Evolutionary conservation across 2,888 invertebrate genomes (phyloP).

Genomic region (Antitype chi): DNA sequence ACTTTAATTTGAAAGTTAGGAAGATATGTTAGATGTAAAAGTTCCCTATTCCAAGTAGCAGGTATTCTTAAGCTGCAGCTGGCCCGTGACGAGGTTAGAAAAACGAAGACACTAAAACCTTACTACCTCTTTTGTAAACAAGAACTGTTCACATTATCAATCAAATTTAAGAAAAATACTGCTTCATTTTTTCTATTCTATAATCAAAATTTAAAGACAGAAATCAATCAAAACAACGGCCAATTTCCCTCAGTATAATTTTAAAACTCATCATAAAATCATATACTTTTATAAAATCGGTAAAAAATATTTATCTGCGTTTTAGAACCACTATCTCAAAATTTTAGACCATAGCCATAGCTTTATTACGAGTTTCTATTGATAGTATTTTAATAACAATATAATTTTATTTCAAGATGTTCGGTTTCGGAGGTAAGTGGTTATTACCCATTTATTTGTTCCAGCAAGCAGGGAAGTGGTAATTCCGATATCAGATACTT

Average conservation of each 20-base stretch:
- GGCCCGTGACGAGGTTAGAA: neutral
- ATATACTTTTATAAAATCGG: slow-evolving; percentile 55
- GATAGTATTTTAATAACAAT: slow-evolving; percentile 32
- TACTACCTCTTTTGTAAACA: slow-evolving; percentile 8
- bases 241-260: slow-evolving; percentile 56
- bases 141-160: neutral
- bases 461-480: neutral
- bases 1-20: neutral
- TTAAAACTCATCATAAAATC: slow-evolving; percentile 65
- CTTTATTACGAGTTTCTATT: slow-evolving; percentile 27
- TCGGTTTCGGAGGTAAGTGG: slow-evolving; percentile 58
- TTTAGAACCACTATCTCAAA: slow-evolving; percentile 43
- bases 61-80: neutral
- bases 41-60: neutral
- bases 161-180: slow-evolving; percentile 3
- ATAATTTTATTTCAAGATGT: slow-evolving; percentile 45
- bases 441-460: neutral
- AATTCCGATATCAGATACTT: neutral
- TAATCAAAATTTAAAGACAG: slow-evolving; percentile 32
- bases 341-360: slow-evolving; percentile 34
- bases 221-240: neutral
- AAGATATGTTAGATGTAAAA: neutral
- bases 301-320: slow-evolving; percentile 52
- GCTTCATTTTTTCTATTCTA: slow-evolving; percentile 25
- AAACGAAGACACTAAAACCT: neutral